Evolutionary conservation across 2,888 invertebrate species (phyloP).

Genomic region (Caenorhabditis virilis): DNA sequence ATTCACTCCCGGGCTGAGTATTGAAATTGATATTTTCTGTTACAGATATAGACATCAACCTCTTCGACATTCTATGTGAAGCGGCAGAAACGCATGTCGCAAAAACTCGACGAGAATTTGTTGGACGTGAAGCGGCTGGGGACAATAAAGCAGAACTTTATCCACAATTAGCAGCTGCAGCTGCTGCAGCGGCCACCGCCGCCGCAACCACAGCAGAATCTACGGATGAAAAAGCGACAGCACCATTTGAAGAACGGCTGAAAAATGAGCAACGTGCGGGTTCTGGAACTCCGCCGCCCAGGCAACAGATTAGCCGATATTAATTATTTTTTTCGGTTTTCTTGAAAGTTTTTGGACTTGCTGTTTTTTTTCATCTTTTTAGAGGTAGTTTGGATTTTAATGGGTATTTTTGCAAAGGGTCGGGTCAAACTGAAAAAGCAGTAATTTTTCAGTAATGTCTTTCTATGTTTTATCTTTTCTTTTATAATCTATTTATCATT

Average conservation of each 20-base stretch:
- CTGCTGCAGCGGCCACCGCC: constrained; percentile 7
- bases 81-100: constrained; percentile 10
- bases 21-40: neutral
- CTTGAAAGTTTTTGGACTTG: neutral
- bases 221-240: constrained; percentile 3
- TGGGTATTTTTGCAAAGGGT: no score
- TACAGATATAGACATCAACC: constrained; percentile 4
- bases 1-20: no score
- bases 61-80: constrained; percentile 13
- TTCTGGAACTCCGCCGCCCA: constrained; percentile 28
- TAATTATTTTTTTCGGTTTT: neutral
- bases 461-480: no score
- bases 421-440: no score
- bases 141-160: constrained; percentile 27
- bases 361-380: no score
- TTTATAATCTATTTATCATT: no score
- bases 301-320: neutral
- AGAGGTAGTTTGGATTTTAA: no score
- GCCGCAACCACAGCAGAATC: neutral
- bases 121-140: constrained; percentile 28
- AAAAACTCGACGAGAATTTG: constrained; percentile 22
- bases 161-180: constrained; percentile 2
- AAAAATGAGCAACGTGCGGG: constrained; percentile 13
- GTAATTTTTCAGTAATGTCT: no score
- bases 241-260: constrained; percentile 6